Evolutionary conservation across 2,113 vertebrate species (phyloP), one percentile per base, ranked within the genome.

Genomic region (Prochilodus magdalenae): DNA sequence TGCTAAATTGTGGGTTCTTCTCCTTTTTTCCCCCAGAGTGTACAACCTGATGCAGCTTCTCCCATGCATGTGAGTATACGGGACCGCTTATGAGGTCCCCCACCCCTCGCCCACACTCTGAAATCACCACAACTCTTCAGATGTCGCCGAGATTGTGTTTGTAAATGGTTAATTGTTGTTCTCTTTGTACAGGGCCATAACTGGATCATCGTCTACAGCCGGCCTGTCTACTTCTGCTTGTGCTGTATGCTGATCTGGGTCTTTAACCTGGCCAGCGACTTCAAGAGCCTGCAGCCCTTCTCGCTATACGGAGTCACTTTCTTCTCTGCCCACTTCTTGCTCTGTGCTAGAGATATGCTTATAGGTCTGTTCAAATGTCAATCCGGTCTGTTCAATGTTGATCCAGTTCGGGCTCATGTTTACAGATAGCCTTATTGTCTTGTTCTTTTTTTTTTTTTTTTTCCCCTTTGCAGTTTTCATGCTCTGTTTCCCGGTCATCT

Each of bases 1-100:
- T 44, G 40, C 8, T 44, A 44, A 63, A 8, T 72, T 72, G n/a
- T 30, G 30, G 33, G 0, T 22, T 20, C 24, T 6, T 72, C 40
- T n/a, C 40, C 40, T 44, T 1, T 11, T 10, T 0, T 90, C 44
- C 92, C 86, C 30, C 77, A 97, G 96, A 97, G 96, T 0, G 96
- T 97, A 15, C 96, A 97, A 84, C 96, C 96, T 3, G 96, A 97
- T 73, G 96, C 96, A 8, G 96, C 96, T 0, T 97, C 96, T 49
- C 96, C 96, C 33, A 97, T 97, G 96, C 96, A 97, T 0, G 96
- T 97, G 88, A 96, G 96, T 95, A 69, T 33, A 44, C n/a, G 20
- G 24, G 3, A 14, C 22, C 13, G 0, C 12, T 33, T 12, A 60
- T 75, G 1, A 5, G n/a, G n/a, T n/a, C n/a, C n/a, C n/a, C n/a